Conservation (phyloP, 2,797 vertebrate species). For the Pseudocheirus occidentalis region DNA sequence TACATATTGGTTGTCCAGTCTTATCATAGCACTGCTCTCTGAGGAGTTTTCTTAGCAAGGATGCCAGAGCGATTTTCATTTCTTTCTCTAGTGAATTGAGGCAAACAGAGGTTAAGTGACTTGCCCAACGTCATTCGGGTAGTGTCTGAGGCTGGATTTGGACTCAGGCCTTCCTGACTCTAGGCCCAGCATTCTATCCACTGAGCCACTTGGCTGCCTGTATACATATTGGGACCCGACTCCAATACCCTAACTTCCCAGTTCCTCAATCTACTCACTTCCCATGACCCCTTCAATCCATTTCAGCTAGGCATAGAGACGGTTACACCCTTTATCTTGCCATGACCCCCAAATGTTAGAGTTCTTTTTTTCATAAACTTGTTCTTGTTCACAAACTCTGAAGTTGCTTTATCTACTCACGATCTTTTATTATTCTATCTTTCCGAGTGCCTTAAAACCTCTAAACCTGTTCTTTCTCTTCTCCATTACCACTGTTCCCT, state of each 20-base stretch:
- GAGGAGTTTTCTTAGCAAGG: neutral
- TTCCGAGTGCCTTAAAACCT: neutral
- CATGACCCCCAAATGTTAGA: neutral
- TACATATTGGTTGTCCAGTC: neutral
- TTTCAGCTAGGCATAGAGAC: neutral
- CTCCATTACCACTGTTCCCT: neutral
- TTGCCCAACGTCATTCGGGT: neutral
- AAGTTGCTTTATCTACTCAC: neutral
- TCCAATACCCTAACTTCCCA: neutral
- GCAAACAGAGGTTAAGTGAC: neutral
- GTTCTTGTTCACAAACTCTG: neutral
- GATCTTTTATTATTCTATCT: neutral
- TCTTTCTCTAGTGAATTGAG: neutral
- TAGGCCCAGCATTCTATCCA: neutral
- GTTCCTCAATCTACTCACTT: neutral
- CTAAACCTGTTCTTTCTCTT: neutral
- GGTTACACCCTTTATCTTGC: neutral
- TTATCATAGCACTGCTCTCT: neutral
- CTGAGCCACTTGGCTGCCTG: neutral
- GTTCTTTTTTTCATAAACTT: neutral
- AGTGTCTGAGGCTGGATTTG: neutral
- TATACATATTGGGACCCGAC: neutral
- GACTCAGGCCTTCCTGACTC: neutral
- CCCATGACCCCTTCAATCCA: neutral
- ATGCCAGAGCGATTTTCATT: neutral